A percentile compares a stretch with the other conserved stretches of the same genome.
Evolutionary conservation across 1,140 invertebrate genomes (phyloP).

Genomic region (Theocolax elegans): DNA sequence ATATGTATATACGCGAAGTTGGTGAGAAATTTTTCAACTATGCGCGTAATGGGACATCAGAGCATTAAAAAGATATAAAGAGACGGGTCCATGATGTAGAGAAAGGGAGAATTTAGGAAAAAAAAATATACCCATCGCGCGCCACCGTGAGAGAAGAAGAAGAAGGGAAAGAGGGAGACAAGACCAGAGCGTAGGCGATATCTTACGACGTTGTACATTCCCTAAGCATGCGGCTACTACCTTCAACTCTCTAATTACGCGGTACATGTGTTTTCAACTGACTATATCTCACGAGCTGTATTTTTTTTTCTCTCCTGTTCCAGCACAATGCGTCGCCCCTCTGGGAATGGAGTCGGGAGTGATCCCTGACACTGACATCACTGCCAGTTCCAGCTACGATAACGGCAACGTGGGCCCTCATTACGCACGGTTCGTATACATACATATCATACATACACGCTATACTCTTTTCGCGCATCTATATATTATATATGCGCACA

Average conservation of each 20-base stretch:
- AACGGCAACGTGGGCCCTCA: slow-evolving; percentile 78
- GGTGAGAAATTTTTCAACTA: not conserved
- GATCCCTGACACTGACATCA: slow-evolving; percentile 76
- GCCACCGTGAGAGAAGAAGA: not conserved
- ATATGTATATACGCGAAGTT: too few relatives aligned
- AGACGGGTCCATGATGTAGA: too few relatives aligned
- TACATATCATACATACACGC: too few relatives aligned
- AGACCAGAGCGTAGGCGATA: not conserved
- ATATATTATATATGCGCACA: too few relatives aligned
- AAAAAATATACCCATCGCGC: too few relatives aligned
- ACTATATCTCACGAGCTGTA: slow-evolving; percentile 3
- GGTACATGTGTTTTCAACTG: slow-evolving; percentile 26
- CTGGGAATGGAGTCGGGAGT: slow-evolving; percentile 81
- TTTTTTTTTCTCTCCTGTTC: slow-evolving; percentile 56
- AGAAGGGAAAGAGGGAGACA: not conserved
- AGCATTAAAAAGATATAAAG: not conserved
- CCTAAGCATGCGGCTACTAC: slow-evolving; percentile 5
- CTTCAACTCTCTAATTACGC: slow-evolving; percentile 35
- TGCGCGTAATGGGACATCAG: not conserved
- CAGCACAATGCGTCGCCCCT: slow-evolving; percentile 74
- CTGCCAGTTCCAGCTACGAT: slow-evolving; percentile 81
- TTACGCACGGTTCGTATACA: slow-evolving; percentile 66
- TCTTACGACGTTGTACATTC: slow-evolving; percentile 10
- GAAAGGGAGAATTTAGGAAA: too few relatives aligned
- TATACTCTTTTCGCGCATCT: too few relatives aligned